Conservation (phyloP, 2,888 invertebrate genomes). For the Cataglyphis cursor region DNA sequence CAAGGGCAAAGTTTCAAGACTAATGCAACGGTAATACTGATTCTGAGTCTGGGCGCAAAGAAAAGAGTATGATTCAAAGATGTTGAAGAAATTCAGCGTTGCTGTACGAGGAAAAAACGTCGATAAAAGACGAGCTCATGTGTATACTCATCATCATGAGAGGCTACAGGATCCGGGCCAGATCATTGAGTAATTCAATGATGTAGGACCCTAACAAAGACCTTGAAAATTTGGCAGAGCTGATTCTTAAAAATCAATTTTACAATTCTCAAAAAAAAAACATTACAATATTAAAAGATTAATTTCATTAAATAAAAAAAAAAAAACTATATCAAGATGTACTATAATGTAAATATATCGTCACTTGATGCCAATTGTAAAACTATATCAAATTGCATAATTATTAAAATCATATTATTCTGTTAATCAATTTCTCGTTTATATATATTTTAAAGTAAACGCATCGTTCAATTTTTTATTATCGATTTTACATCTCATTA, state of each 20-base stretch:
- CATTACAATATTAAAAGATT: neutral
- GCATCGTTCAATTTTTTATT: neutral
- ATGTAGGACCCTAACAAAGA: constrained; percentile 57
- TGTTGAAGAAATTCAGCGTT: constrained; percentile 56
- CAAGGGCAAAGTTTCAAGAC: neutral
- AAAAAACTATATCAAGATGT: neutral
- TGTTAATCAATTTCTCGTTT: neutral
- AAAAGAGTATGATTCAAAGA: constrained; percentile 25
- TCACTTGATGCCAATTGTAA: neutral
- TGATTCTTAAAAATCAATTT: neutral
- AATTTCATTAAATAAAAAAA: neutral
- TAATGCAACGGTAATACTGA: constrained; percentile 51
- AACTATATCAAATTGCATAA: neutral
- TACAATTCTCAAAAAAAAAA: neutral
- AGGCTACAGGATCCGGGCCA: constrained; percentile 77
- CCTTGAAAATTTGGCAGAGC: neutral
- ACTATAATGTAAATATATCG: neutral
- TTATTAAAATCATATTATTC: neutral
- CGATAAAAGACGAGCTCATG: constrained; percentile 63
- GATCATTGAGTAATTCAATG: constrained; percentile 68
- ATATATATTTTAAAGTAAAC: neutral
- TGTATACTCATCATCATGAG: constrained; percentile 60
- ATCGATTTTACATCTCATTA: neutral
- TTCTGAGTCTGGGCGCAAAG: constrained; percentile 10
- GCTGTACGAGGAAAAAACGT: constrained; percentile 68